Conservation (phyloP, 2,797 vertebrate genomes). For the Rhabdophis nuchalis region DNA sequence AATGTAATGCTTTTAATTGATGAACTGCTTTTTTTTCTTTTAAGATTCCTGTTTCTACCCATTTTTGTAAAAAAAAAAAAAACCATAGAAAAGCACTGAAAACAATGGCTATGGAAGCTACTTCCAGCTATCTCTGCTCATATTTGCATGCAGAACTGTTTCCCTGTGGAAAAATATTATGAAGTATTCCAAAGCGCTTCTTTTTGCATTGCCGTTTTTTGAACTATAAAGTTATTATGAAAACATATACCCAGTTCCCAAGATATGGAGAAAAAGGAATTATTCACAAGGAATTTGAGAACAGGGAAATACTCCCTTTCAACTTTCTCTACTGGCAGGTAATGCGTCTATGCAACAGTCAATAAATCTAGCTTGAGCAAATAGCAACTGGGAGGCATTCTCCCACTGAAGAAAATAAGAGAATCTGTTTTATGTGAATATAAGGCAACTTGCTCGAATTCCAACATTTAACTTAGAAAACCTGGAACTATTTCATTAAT, state of each 20-base stretch:
- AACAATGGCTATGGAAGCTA: neutral
- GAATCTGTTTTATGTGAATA: slow-evolving; percentile 21
- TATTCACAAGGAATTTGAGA: neutral
- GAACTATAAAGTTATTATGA: neutral
- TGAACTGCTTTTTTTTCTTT: neutral
- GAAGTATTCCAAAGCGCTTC: neutral
- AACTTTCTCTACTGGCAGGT: neutral
- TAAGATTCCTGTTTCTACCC: neutral
- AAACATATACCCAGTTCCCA: neutral
- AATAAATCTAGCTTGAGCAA: neutral
- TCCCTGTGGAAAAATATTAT: neutral
- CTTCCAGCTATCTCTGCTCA: neutral
- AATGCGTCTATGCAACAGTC: neutral
- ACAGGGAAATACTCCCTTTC: neutral
- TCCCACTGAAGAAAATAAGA: neutral
- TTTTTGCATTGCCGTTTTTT: neutral
- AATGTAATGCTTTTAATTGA: neutral
- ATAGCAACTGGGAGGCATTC: neutral
- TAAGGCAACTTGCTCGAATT: slow-evolving; percentile 41
- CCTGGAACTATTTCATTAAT: slow-evolving; percentile 46
- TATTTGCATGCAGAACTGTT: neutral
- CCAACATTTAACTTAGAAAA: slow-evolving; percentile 38
- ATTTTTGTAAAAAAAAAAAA: neutral
- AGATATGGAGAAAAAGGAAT: neutral
- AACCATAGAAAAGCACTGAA: neutral